Conservation (phyloP, 1,140 invertebrate genomes). For the Listronotus bonariensis region DNA sequence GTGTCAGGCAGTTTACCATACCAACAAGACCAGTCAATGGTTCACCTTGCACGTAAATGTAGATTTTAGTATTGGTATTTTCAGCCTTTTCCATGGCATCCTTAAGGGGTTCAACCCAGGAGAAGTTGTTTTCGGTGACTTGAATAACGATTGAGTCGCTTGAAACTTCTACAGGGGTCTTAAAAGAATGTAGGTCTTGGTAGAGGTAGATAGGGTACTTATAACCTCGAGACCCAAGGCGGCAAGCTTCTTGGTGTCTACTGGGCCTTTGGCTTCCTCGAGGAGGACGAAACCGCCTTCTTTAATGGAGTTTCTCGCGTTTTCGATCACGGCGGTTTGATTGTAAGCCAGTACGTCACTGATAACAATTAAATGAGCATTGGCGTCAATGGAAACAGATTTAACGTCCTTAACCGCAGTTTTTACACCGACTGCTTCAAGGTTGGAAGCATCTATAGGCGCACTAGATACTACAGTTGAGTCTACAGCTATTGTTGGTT, state of each 20-base stretch:
- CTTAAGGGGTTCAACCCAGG: slow-evolving; percentile 84
- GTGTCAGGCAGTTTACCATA: slow-evolving; percentile 84
- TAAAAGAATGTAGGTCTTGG: slow-evolving; percentile 65
- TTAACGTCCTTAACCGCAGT: slow-evolving; percentile 61
- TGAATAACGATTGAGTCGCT: slow-evolving; percentile 60
- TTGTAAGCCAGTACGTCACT: slow-evolving; percentile 65
- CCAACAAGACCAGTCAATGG: slow-evolving; percentile 80
- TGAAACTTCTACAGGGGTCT: slow-evolving; percentile 58
- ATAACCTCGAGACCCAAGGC: slow-evolving; percentile 58
- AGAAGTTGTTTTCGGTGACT: slow-evolving; percentile 70
- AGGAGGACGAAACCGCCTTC: slow-evolving; percentile 77
- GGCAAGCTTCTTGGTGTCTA: slow-evolving; percentile 58
- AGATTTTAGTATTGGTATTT: slow-evolving; percentile 64
- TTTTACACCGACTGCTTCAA: slow-evolving; percentile 64
- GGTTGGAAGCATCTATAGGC: slow-evolving; percentile 55
- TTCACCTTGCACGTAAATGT: slow-evolving; percentile 72
- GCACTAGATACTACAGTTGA: slow-evolving; percentile 58
- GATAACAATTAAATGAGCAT: slow-evolving; percentile 68
- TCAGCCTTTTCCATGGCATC: slow-evolving; percentile 66
- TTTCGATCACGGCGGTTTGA: slow-evolving; percentile 59
- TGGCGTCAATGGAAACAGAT: slow-evolving; percentile 63
- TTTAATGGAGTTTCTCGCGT: slow-evolving; percentile 67
- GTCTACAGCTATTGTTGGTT: slow-evolving; percentile 70
- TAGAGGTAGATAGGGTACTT: slow-evolving; percentile 62
- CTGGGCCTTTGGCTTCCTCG: slow-evolving; percentile 67